Evolutionary conservation across 2,113 vertebrate genomes (phyloP), one percentile per base, ranked within the genome.

Genomic region (Steatornis caripensis): DNA sequence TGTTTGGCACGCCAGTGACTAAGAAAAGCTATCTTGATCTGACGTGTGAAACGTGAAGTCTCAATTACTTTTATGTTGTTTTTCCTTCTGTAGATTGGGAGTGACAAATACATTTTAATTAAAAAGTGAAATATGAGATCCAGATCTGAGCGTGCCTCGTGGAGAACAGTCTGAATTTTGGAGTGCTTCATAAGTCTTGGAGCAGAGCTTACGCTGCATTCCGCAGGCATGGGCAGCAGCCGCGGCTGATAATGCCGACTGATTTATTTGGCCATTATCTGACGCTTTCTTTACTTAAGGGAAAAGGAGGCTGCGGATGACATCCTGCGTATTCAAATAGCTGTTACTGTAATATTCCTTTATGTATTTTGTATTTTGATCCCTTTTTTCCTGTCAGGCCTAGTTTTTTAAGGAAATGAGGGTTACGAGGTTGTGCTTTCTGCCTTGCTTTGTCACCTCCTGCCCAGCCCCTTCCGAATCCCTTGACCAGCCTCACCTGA

Each of bases 31-130:
- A 86, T 87, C 92, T 61, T 39, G 80, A 78, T 76, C 49, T 97
- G 97, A 97, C 90, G 82, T 1, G 61, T 89, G 96, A 96, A 96
- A 97, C 48, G 79, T 92, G 93, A 97, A 94, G 90, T 92, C 96
- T 97, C 92, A 90, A 95, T 97, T 97, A 91, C 92, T 97, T 96
- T 97, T 92, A 95, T 95, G 97, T 95, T 97, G 95, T 81, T 95
- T 97, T 93, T 68, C 74, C 71, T 84, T 97, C 85, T 72, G 80
- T 57, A 43, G 90, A 87, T 92, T 2, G 1, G 53, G 76, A 89
- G 77, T 34, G 88, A 87, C 89, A 96, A 97, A 92, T 91, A 92
- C 34, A 89, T 97, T 97, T 96, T 96, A 95, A 97, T 97, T 95
- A 95, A 95, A 93, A 93, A 91, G 58, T 85, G 96, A 97, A 96